phyloP scores from a whole-genome alignment of 2,797 vertebrate genomes.

The Falco biarmicus region DNA sequence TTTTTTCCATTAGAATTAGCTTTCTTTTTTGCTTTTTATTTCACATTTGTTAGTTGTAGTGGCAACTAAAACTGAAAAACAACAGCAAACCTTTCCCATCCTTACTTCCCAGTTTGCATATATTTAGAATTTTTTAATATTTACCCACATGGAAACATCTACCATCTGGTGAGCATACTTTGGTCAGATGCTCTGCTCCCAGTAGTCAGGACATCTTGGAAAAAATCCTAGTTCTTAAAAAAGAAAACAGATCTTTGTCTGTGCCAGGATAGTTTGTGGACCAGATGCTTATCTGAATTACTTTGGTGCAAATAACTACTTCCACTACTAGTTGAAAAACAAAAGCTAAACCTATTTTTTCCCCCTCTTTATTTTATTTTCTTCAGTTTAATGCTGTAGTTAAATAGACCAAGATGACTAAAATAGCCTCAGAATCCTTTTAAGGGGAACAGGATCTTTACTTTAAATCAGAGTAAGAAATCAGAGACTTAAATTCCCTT shows the following conservation, averaged over 20 bases:
- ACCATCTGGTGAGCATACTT: constrained; percentile 59
- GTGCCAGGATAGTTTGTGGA: neutral
- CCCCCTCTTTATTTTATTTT: neutral
- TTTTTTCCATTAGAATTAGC: neutral
- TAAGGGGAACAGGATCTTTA: neutral
- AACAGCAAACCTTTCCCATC: neutral
- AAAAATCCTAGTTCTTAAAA: constrained; percentile 44
- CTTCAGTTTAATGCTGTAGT: neutral
- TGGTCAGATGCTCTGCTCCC: neutral
- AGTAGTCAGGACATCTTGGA: constrained; percentile 39
- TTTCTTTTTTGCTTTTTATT: neutral
- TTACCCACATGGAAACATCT: constrained; percentile 34
- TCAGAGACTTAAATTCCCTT: neutral
- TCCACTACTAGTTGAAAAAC: neutral
- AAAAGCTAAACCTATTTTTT: neutral
- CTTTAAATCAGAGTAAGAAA: neutral
- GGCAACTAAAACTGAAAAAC: neutral
- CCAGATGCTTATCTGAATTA: constrained; percentile 40
- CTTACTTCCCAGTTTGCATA: neutral
- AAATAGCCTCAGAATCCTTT: neutral
- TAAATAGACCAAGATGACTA: neutral
- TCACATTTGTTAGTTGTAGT: neutral
- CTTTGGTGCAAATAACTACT: neutral
- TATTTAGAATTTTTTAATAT: constrained; percentile 20
- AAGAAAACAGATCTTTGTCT: neutral